These are phyloP conservation scores for Pitangus sulphuratus DNA, from an alignment of 2,797 vertebrate genomes.

Conservation along the genomic window DNA sequence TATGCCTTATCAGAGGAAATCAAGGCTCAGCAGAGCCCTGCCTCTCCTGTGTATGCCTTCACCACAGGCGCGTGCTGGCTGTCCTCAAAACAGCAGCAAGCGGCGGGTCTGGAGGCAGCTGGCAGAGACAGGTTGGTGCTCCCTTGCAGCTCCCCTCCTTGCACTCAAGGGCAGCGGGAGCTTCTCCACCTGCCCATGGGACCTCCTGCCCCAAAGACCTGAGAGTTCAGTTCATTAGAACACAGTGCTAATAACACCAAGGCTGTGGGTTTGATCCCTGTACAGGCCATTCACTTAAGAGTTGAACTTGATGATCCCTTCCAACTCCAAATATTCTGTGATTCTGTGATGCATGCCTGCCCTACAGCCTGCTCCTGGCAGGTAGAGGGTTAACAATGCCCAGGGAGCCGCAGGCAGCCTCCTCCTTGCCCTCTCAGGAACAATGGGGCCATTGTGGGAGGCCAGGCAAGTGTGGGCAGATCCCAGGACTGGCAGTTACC, in stretches of 20 bases:
- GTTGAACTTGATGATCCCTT: background rate
- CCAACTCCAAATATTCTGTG: background rate
- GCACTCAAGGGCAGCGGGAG: background rate
- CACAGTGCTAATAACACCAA: background rate
- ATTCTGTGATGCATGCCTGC: accelerated
- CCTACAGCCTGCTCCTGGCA: background rate
- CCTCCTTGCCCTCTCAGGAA: conserved; percentile 73
- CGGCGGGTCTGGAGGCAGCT: accelerated
- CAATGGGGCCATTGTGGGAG: conserved; percentile 76
- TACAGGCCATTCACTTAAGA: background rate
- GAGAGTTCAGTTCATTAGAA: background rate
- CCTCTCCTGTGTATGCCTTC: background rate
- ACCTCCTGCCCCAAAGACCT: background rate
- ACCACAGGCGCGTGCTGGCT: background rate
- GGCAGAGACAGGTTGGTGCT: background rate
- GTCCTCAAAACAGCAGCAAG: background rate
- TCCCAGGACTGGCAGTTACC: conserved; percentile 56
- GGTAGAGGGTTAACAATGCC: conserved; percentile 70
- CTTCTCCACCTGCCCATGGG: background rate
- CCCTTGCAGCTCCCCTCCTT: background rate
- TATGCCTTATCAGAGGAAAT: background rate
- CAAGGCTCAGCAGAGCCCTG: background rate
- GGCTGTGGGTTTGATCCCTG: background rate
- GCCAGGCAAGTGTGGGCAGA: conserved; percentile 67
- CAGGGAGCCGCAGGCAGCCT: conserved; percentile 57